Evolutionary conservation across 2,888 invertebrate genomes (phyloP).

Genomic region (Neelides folsomi): DNA sequence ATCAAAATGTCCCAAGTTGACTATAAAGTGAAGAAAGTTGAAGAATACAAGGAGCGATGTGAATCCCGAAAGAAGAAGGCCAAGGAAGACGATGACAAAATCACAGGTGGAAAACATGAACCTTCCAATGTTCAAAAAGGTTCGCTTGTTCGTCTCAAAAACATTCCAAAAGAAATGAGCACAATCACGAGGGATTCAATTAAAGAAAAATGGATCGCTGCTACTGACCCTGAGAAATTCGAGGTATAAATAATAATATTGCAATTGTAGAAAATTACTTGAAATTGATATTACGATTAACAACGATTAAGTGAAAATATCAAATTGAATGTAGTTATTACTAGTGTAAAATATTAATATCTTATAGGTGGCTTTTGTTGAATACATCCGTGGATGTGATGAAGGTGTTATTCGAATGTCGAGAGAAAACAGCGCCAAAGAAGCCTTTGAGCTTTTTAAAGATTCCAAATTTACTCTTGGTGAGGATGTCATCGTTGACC

Average conservation of each 20-base stretch:
- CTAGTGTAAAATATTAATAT: too few relatives aligned
- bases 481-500: constrained; percentile 19
- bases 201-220: constrained; percentile 51
- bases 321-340: too few relatives aligned
- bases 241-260: constrained; percentile 12
- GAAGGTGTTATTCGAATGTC: constrained; percentile 59
- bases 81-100: constrained; percentile 15
- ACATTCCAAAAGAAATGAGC: constrained; percentile 51
- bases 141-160: constrained; percentile 57
- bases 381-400: constrained; percentile 58
- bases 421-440: constrained; percentile 55
- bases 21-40: constrained; percentile 34
- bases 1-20: constrained; percentile 38
- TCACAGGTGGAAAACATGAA: constrained; percentile 30
- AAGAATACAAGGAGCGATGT: constrained; percentile 35
- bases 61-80: constrained; percentile 31
- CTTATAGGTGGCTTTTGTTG: constrained; percentile 57
- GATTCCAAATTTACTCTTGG: constrained; percentile 19
- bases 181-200: constrained; percentile 54
- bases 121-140: constrained; percentile 35
- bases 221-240: constrained; percentile 44
- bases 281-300: too few relatives aligned
- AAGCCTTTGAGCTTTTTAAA: constrained; percentile 20
- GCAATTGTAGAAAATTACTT: constrained; percentile 5
- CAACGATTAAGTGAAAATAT: too few relatives aligned